These are phyloP conservation scores for Heliothis subflexa DNA, from an alignment of 1,140 invertebrate species.

Conservation along the genomic window DNA sequence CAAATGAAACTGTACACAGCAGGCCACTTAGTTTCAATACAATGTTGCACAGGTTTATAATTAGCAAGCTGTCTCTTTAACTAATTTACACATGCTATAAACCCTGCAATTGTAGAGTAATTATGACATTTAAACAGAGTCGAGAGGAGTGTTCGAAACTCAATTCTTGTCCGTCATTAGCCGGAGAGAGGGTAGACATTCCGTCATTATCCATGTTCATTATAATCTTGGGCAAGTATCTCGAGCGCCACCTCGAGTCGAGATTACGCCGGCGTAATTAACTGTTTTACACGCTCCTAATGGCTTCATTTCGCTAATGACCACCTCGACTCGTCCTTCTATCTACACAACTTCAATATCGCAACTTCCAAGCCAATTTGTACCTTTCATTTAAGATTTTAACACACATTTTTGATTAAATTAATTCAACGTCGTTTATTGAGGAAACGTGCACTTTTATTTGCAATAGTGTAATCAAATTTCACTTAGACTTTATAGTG, in stretches of 20 bases:
- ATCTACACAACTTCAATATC: constrained; percentile 28
- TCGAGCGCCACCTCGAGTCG: constrained; percentile 60
- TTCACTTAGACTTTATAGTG: constrained; percentile 34
- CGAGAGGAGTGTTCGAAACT: constrained; percentile 21
- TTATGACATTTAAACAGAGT: constrained; percentile 16
- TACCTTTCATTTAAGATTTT: constrained; percentile 14
- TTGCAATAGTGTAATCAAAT: constrained; percentile 33
- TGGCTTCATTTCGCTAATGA: constrained; percentile 82
- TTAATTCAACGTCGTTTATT: constrained; percentile 8
- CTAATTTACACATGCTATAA: background rate
- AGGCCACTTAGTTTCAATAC: too few species aligned
- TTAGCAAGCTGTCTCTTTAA: background rate
- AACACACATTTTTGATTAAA: constrained; percentile 21
- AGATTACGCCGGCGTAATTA: constrained; percentile 76
- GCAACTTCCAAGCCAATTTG: constrained; percentile 16
- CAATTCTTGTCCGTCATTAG: background rate
- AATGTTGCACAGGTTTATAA: too few species aligned
- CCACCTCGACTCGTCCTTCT: constrained; percentile 69
- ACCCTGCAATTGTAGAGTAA: background rate
- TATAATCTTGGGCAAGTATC: constrained; percentile 57
- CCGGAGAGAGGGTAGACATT: constrained; percentile 47
- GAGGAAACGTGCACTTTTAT: constrained; percentile 22
- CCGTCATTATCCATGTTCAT: constrained; percentile 61
- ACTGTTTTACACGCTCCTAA: constrained; percentile 83
- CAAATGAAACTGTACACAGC: too few species aligned